These are phyloP conservation scores for Ips typographus DNA, from an alignment of 1,140 invertebrate genomes.

Conservation along the genomic window DNA sequence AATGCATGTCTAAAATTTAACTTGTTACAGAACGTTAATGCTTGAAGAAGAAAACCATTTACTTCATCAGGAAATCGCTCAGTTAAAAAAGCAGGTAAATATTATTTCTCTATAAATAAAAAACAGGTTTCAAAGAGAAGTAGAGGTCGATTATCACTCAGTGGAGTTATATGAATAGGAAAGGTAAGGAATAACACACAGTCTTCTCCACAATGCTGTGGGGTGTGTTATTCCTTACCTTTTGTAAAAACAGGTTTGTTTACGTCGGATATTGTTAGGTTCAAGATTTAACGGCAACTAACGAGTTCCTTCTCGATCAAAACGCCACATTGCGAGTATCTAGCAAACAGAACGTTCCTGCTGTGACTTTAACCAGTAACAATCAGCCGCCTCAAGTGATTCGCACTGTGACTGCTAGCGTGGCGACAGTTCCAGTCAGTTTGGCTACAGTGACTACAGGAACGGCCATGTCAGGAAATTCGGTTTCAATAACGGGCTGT, in stretches of 20 bases:
- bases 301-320: conserved; percentile 79
- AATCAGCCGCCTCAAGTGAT: conserved; percentile 56
- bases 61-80: conserved; percentile 70
- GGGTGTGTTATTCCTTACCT: not conserved
- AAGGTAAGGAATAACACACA: too few relatives aligned
- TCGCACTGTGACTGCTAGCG: conserved; percentile 62
- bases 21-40: conserved; percentile 54
- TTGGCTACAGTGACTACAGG: conserved; percentile 57
- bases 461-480: conserved; percentile 49
- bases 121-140: too few relatives aligned
- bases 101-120: not conserved
- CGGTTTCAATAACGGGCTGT: conserved; percentile 60
- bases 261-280: conserved; percentile 35
- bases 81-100: conserved; percentile 68
- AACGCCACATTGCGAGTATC: conserved; percentile 74
- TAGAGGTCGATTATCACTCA: too few relatives aligned
- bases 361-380: conserved; percentile 61
- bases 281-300: conserved; percentile 72
- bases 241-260: conserved; percentile 2
- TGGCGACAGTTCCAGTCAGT: conserved; percentile 66
- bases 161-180: too few relatives aligned
- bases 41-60: conserved; percentile 76
- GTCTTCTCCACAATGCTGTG: too few relatives aligned
- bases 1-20: too few relatives aligned
- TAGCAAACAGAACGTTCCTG: conserved; percentile 59